Conservation (phyloP, 2,888 invertebrate genomes). For the Cataglyphis albicans region DNA sequence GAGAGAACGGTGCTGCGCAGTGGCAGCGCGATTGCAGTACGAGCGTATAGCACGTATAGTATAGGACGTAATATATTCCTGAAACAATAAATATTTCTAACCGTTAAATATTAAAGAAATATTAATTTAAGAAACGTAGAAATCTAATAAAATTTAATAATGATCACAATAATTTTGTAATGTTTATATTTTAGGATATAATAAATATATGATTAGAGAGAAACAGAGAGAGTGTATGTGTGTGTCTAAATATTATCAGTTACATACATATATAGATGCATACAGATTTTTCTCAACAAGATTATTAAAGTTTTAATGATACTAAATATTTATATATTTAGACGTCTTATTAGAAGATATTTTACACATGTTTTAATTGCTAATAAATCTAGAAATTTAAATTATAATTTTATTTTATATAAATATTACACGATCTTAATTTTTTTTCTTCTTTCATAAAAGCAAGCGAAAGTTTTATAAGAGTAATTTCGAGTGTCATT, state of each 20-base stretch:
- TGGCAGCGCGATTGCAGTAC: constrained; percentile 6
- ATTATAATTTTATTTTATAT: background rate
- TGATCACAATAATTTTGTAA: background rate
- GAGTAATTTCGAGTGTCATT: background rate
- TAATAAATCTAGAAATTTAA: background rate
- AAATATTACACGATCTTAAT: background rate
- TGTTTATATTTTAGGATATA: background rate
- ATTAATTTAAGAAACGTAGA: background rate
- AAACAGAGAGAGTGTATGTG: no score
- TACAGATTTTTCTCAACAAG: background rate
- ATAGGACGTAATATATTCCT: background rate
- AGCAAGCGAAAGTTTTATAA: background rate
- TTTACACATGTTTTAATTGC: background rate
- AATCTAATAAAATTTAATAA: background rate
- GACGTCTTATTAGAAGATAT: no score
- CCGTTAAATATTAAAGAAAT: background rate
- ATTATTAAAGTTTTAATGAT: background rate
- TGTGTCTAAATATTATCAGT: background rate
- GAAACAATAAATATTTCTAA: background rate
- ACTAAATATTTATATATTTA: background rate
- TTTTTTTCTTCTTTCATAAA: background rate
- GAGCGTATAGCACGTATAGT: background rate
- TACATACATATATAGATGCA: background rate
- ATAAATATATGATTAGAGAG: background rate
- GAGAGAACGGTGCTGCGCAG: constrained; percentile 6